phyloP scores from a whole-genome alignment of 2,888 invertebrate species.

The Drosophila cracens region DNA sequence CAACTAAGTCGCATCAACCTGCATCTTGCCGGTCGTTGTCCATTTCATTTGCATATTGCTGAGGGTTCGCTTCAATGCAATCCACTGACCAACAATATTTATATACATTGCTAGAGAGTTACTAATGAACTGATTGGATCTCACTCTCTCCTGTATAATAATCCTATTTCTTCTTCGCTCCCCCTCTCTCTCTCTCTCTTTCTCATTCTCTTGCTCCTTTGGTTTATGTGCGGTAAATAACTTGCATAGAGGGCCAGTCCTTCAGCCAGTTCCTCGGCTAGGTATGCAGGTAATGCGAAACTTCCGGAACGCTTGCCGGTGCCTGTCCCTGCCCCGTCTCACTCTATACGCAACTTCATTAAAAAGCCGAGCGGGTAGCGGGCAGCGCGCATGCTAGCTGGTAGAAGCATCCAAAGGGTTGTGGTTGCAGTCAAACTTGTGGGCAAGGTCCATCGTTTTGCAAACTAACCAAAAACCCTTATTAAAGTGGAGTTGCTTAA shows the following conservation, averaged over 20 bases:
- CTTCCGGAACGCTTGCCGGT: slow-evolving; percentile 42
- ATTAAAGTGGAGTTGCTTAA: slow-evolving; percentile 72
- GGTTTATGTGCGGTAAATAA: slow-evolving; percentile 68
- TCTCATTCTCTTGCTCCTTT: slow-evolving; percentile 27
- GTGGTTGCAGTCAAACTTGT: slow-evolving; percentile 54
- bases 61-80: not conserved
- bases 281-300: slow-evolving; percentile 69
- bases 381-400: not conserved
- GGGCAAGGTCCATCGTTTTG: slow-evolving; percentile 45
- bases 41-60: slow-evolving; percentile 45
- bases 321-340: slow-evolving; percentile 13
- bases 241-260: slow-evolving; percentile 28
- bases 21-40: slow-evolving; percentile 13
- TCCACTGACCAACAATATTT: slow-evolving; percentile 22
- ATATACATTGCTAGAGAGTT: slow-evolving; percentile 40
- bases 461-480: slow-evolving; percentile 71
- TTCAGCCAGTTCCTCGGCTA: slow-evolving; percentile 19
- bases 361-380: slow-evolving; percentile 32
- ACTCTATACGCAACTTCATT: slow-evolving; percentile 69
- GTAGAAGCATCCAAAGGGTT: slow-evolving; percentile 34
- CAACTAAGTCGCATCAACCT: slow-evolving; percentile 30
- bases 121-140: slow-evolving; percentile 67
- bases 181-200: not conserved
- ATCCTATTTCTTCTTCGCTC: not conserved
- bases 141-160: slow-evolving; percentile 2